A percentile compares a stretch with the other conserved stretches of the same genome.
phyloP scores from a whole-genome alignment of 2,888 invertebrate genomes.

The Alloplasta piceator region DNA sequence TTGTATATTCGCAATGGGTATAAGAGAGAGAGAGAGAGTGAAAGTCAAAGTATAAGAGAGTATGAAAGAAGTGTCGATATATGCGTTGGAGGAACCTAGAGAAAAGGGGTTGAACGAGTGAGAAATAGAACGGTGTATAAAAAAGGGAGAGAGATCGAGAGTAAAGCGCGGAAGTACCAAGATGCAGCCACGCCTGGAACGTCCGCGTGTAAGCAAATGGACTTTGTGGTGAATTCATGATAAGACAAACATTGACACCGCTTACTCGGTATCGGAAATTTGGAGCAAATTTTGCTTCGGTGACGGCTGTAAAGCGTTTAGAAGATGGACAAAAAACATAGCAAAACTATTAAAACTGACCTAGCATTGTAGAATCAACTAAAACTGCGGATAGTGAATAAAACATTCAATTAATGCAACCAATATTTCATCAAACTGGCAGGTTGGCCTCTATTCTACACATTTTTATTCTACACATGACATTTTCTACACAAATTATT shows the following conservation, averaged over 20 bases:
- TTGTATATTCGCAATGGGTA: conserved; percentile 29
- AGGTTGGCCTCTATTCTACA: no score
- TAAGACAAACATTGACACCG: conserved; percentile 37
- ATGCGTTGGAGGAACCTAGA: neutral
- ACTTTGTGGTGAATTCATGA: neutral
- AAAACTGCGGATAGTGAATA: no score
- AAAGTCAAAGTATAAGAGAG: conserved; percentile 13
- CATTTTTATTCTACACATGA: no score
- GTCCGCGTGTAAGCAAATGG: neutral
- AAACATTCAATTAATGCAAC: no score
- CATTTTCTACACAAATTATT: no score
- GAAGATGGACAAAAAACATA: no score
- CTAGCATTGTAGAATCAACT: no score
- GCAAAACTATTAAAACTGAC: no score
- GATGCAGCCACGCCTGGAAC: conserved; percentile 37
- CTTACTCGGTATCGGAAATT: conserved; percentile 4
- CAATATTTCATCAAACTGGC: no score
- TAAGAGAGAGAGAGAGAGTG: conserved; percentile 22
- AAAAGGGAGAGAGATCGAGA: neutral
- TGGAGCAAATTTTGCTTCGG: no score
- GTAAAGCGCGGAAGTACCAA: conserved; percentile 36
- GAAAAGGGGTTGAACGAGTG: conserved; percentile 15
- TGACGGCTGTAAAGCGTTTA: no score
- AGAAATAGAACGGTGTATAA: neutral
- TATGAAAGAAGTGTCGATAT: conserved; percentile 23